These are phyloP conservation scores for Glareola pratincola DNA, from an alignment of 2,113 vertebrate genomes.

Conservation along the genomic window DNA sequence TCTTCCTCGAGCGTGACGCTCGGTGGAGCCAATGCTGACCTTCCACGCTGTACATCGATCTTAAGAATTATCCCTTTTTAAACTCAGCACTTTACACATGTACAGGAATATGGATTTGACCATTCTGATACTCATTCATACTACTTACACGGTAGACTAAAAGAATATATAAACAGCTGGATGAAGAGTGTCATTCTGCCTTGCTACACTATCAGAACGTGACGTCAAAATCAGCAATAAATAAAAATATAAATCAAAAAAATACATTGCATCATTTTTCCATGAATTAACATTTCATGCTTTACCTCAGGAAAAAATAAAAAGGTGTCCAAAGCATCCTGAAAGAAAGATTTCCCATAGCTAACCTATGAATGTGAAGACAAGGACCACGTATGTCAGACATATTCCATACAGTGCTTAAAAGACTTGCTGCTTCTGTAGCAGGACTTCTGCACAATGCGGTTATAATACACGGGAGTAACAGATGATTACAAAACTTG, in stretches of 20 bases:
- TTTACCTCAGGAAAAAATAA: background rate
- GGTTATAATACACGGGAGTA: background rate
- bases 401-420: background rate
- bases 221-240: conserved; percentile 40
- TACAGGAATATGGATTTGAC: background rate
- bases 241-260: conserved; percentile 35
- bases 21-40: background rate
- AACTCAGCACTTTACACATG: background rate
- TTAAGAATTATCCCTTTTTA: background rate
- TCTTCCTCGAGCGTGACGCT: accelerated
- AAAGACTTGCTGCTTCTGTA: background rate
- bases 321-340: conserved; percentile 6
- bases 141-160: background rate
- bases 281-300: background rate
- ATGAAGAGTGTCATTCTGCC: conserved; percentile 2
- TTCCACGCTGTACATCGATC: background rate
- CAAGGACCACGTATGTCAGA: background rate
- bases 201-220: background rate
- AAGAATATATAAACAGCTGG: background rate
- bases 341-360: background rate
- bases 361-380: conserved; percentile 26
- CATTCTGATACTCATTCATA: background rate
- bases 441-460: background rate
- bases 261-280: background rate
- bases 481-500: background rate